Evolutionary conservation across 2,797 vertebrate species (phyloP).

Genomic region (Chloroceryle amazona): DNA sequence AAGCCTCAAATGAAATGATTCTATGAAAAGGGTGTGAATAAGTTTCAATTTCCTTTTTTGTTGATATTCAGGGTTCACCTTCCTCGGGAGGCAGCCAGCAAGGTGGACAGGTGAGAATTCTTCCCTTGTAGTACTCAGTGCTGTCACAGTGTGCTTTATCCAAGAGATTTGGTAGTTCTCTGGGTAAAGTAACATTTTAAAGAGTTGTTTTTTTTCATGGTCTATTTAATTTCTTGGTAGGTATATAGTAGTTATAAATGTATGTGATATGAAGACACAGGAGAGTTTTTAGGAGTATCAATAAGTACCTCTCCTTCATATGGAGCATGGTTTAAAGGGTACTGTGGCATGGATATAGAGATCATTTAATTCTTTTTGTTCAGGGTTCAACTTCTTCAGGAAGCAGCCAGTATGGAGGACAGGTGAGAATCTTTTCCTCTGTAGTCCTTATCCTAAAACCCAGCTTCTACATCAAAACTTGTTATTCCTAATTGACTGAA

Average conservation of each 20-base stretch:
- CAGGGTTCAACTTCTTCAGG: conserved; percentile 40
- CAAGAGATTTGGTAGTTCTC: not conserved
- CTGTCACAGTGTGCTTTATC: not conserved
- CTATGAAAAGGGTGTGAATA: not conserved
- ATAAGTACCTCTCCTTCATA: not conserved
- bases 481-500: not conserved
- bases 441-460: not conserved
- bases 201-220: not conserved
- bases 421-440: conserved; percentile 19
- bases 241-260: not conserved
- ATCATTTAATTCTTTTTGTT: not conserved
- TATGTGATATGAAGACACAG: not conserved
- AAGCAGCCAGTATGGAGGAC: conserved; percentile 59
- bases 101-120: conserved; percentile 53
- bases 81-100: conserved; percentile 33
- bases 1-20: not conserved
- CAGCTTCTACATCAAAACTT: not conserved
- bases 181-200: not conserved
- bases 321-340: not conserved
- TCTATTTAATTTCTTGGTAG: not conserved
- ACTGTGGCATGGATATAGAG: not conserved
- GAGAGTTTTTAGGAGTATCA: not conserved
- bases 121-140: not conserved
- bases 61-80: conserved; percentile 23
- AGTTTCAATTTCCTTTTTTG: not conserved